Evolutionary conservation across 2,113 vertebrate genomes (phyloP), one percentile per base, ranked within the genome.

Genomic region (Psittacula cyanocephala): DNA sequence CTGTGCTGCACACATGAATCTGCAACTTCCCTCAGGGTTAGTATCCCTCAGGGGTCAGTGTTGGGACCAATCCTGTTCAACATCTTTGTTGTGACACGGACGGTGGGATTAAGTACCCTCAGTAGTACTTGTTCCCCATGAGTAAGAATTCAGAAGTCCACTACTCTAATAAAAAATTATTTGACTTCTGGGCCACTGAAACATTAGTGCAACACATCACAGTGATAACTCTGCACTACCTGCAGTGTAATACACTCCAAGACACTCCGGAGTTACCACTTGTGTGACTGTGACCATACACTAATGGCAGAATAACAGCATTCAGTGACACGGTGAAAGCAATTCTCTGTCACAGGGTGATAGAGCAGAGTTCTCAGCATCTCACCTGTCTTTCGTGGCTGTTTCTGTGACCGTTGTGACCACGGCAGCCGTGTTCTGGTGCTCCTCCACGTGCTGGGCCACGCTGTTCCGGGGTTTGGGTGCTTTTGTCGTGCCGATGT

Each of bases 321-420:
- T 10, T 23, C 24, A 15, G 43, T 2, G 27, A 35, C 39, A 5
- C 0, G 4, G 44, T 6, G 13, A 12, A 31, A 59, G 2, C 29
- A 5, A 9, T 17, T 37, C 10, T 15, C 22, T 7, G 50, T 3
- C 27, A 1, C 14, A 2, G 13, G 24, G 27, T 25, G 59, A 65
- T 2, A 11, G 20, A 12, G 49, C 39, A 7, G 37, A 31, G 4
- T 2, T 33, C 2, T 20, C 29, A 19, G 20, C 25, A 2, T 13
- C 97, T 97, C 94, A 98, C 98, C 98, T 96, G 89, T 98, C 96
- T 46, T 86, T 97, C 1, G 95, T 96, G 86, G 94, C 83, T 5
- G 87, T 94, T 16, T 85, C 97, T 9, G 85, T 62, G 59, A 78
- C n/a, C 1, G 97, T 68, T 3, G 69, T 44, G 5, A 57, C 74